These are phyloP conservation scores for Sinocyclocheilus grahami DNA, from an alignment of 2,113 vertebrate genomes.

Conservation along the genomic window DNA sequence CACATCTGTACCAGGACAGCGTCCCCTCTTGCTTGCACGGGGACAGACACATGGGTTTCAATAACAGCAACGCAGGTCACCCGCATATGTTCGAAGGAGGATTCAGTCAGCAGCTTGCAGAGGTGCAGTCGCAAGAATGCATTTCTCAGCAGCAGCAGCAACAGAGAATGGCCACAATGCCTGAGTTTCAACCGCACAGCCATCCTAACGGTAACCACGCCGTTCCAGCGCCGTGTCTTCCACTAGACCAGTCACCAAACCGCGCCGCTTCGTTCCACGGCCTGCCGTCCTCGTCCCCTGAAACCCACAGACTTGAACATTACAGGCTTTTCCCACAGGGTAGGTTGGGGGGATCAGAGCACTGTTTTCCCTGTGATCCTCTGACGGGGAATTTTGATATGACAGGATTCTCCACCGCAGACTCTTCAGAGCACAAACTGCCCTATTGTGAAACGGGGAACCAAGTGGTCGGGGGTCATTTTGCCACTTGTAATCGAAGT, in stretches of 20 bases:
- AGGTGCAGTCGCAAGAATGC: conserved; percentile 86
- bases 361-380: conserved; percentile 80
- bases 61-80: conserved; percentile 79
- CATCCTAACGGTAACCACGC: conserved; percentile 84
- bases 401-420: conserved; percentile 80
- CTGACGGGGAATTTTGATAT: conserved; percentile 81
- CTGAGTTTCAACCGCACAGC: conserved; percentile 88
- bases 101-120: conserved; percentile 86
- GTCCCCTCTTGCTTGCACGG: conserved; percentile 83
- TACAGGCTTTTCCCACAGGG: conserved; percentile 75
- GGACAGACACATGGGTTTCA: conserved; percentile 84
- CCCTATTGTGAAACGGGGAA: conserved; percentile 69
- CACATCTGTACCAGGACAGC: conserved; percentile 76
- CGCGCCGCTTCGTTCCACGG: conserved; percentile 94
- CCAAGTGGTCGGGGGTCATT: conserved; percentile 72
- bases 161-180: conserved; percentile 85
- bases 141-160: conserved; percentile 83
- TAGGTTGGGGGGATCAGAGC: conserved; percentile 80
- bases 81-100: conserved; percentile 90
- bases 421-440: conserved; percentile 74
- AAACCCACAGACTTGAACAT: conserved; percentile 86
- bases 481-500: conserved; percentile 69
- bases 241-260: conserved; percentile 95
- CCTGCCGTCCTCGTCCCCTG: conserved; percentile 86
- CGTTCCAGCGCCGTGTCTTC: conserved; percentile 93